phyloP scores from a whole-genome alignment of 2,113 vertebrate genomes.

The Agapornis roseicollis region DNA sequence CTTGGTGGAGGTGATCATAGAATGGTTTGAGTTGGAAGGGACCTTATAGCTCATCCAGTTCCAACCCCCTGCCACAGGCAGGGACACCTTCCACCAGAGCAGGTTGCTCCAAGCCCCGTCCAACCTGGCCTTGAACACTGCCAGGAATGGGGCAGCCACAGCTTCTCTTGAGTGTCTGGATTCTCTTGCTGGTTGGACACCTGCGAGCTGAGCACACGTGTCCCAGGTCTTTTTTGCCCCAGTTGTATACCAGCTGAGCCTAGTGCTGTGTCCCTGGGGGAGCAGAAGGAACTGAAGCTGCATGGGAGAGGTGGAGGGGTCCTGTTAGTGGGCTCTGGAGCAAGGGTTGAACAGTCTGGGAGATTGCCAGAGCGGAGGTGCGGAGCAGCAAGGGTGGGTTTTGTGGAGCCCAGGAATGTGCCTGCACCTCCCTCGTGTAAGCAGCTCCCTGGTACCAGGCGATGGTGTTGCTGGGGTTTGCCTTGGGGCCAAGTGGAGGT shows the following conservation, averaged over 20 bases:
- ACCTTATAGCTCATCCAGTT: background rate
- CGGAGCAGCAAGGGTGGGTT: background rate
- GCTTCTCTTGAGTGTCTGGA: background rate
- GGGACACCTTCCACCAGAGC: background rate
- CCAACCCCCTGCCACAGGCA: background rate
- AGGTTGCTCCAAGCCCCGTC: background rate
- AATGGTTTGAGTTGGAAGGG: background rate
- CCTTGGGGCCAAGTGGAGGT: rapidly evolving
- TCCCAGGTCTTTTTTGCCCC: rapidly evolving
- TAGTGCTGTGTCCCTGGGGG: rapidly evolving
- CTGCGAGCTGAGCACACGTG: rapidly evolving
- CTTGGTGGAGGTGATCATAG: background rate
- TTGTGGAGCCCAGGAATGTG: background rate
- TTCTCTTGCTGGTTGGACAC: background rate
- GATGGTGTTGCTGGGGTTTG: rapidly evolving
- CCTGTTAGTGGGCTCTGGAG: background rate
- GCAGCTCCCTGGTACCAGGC: background rate
- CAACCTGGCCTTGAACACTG: background rate
- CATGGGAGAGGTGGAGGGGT: background rate
- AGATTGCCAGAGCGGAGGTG: rapidly evolving
- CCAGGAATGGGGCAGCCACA: background rate
- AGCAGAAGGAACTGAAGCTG: background rate
- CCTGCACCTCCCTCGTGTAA: rapidly evolving
- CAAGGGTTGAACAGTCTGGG: background rate
- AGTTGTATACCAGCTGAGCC: background rate